These are phyloP conservation scores for Aphaenogaster floridana DNA, from an alignment of 1,140 invertebrate genomes.

Conservation along the genomic window DNA sequence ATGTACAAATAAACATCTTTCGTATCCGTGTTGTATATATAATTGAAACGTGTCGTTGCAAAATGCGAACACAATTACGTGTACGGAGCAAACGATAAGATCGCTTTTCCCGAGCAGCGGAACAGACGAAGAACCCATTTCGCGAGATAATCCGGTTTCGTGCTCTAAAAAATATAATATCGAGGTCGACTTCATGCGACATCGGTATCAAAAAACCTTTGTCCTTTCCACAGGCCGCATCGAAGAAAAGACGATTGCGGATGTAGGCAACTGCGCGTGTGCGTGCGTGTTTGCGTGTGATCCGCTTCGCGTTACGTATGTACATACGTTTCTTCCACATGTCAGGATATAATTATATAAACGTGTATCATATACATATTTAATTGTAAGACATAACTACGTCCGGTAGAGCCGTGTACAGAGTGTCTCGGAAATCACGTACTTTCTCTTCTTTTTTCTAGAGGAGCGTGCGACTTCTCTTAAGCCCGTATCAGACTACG, in stretches of 20 bases:
- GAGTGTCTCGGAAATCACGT: constrained; percentile 37
- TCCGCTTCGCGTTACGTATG: not conserved
- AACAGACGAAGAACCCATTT: constrained; percentile 39
- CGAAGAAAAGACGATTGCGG: not conserved
- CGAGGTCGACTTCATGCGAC: constrained; percentile 33
- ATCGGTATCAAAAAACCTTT: constrained; percentile 32
- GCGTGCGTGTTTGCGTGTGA: not conserved
- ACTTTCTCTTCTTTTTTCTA: constrained; percentile 42
- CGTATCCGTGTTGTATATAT: not conserved
- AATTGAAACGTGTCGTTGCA: constrained; percentile 43
- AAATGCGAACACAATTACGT: constrained; percentile 35
- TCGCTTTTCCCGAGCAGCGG: constrained; percentile 44
- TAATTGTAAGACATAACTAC: constrained; percentile 33
- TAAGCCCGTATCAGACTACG: not conserved
- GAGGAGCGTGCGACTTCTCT: not conserved
- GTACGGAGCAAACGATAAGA: constrained; percentile 27
- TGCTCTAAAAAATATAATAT: constrained; percentile 67
- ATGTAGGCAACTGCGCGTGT: not conserved
- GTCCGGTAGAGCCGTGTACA: constrained; percentile 13
- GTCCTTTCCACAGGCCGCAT: not conserved
- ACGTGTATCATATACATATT: constrained; percentile 44
- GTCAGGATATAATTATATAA: constrained; percentile 44
- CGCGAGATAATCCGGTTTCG: constrained; percentile 66
- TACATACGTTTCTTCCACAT: not conserved
- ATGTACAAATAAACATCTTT: not conserved